Conservation (phyloP, 2,113 vertebrate species). For the Electrona antarctica region DNA sequence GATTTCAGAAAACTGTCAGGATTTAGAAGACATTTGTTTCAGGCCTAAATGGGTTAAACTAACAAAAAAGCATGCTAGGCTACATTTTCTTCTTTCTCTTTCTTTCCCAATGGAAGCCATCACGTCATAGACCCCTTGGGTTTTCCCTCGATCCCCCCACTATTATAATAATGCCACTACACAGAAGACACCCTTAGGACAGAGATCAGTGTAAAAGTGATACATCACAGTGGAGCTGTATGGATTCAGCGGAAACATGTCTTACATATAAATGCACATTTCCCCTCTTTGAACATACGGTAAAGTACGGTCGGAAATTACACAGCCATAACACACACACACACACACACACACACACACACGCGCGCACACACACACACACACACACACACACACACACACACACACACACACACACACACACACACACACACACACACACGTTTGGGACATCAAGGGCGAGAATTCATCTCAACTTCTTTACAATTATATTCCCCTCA, state of each 20-base stretch:
- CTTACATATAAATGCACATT: conserved; percentile 8
- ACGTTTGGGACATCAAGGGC: conserved; percentile 34
- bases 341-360: not conserved
- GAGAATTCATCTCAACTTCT: conserved; percentile 30
- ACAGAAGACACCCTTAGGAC: conserved; percentile 7
- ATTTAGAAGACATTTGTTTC: no score
- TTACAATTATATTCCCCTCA: conserved; percentile 60
- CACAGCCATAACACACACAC: conserved; percentile 2
- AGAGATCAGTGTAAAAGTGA: not conserved
- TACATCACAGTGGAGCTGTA: not conserved
- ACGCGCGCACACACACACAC: no score
- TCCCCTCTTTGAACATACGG: conserved; percentile 5
- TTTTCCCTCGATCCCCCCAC: conserved; percentile 9
- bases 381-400: no score
- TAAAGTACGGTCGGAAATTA: conserved; percentile 20
- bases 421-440: not conserved
- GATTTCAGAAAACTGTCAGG: no score
- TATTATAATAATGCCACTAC: no score
- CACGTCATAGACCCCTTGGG: conserved; percentile 4
- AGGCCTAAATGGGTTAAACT: no score
- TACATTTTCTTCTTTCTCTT: not conserved
- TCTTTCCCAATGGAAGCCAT: conserved; percentile 14
- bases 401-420: no score
- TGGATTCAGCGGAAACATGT: conserved; percentile 10
- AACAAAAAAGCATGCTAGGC: no score